phyloP scores from a whole-genome alignment of 1,140 invertebrate species.

The Brachionus asplanchnoidis region DNA sequence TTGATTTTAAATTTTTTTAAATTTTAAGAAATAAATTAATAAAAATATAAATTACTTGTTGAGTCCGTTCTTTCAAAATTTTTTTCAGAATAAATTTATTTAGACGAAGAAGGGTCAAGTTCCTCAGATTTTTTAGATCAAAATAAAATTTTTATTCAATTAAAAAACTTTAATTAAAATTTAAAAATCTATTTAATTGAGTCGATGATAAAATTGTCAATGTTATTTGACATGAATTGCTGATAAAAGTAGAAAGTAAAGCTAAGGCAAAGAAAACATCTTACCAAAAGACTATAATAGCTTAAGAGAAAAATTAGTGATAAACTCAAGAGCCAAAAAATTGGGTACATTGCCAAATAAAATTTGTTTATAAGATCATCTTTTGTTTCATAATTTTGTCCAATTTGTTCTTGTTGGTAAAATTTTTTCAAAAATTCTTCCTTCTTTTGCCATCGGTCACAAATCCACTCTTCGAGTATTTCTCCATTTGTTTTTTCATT shows the following conservation, averaged over 20 bases:
- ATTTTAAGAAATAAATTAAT: too few species aligned
- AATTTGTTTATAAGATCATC: not conserved
- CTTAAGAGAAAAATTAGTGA: not conserved
- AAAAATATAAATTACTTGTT: too few species aligned
- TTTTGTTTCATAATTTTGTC: not conserved
- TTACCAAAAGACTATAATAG: not conserved
- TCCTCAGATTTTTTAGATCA: not conserved
- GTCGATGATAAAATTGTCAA: slow-evolving; percentile 6
- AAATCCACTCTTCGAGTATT: slow-evolving; percentile 15
- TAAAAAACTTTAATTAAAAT: not conserved
- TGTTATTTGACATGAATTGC: not conserved
- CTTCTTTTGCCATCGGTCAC: slow-evolving; percentile 9
- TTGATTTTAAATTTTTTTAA: too few species aligned
- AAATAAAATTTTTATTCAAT: not conserved
- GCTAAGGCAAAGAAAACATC: not conserved
- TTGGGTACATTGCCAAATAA: not conserved
- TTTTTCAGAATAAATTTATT: not conserved
- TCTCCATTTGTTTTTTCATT: not conserved
- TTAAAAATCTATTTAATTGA: not conserved
- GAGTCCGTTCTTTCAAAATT: not conserved
- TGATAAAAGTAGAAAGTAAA: not conserved
- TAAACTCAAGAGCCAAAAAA: not conserved
- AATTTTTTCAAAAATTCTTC: slow-evolving; percentile 34
- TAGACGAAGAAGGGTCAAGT: not conserved
- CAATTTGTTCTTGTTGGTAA: not conserved